A percentile compares a stretch with the other conserved stretches of the same genome.
Evolutionary conservation across 2,113 vertebrate genomes (phyloP).

Genomic region (Myiopsitta monachus): DNA sequence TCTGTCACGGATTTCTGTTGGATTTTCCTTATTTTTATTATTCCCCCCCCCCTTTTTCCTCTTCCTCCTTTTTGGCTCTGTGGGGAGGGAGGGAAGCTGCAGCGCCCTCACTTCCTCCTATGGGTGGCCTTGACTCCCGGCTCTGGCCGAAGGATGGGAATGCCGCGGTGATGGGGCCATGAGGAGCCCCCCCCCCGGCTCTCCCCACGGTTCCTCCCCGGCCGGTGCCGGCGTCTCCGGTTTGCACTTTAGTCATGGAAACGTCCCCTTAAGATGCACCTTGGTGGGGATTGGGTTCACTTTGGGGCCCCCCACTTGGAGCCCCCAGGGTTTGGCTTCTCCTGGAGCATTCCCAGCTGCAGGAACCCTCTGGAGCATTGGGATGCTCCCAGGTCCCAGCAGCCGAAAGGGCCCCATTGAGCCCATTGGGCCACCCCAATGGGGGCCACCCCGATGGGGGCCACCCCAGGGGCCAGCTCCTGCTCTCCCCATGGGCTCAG

Average conservation of each 20-base stretch:
- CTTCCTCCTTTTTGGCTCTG: not conserved
- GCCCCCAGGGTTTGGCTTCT: not conserved
- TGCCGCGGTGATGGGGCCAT: not conserved
- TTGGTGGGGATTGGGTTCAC: not conserved
- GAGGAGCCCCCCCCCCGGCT: no score
- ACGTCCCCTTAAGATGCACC: not conserved
- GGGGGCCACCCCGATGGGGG: not conserved
- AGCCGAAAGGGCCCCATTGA: not conserved
- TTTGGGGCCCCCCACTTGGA: not conserved
- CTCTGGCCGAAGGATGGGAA: not conserved
- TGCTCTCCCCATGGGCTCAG: no score
- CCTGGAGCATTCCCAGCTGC: not conserved
- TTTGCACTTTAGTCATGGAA: slow-evolving; percentile 67
- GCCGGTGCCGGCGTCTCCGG: not conserved
- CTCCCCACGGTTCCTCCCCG: not conserved
- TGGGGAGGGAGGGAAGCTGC: slow-evolving; percentile 3
- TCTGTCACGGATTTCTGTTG: not conserved
- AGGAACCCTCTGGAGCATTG: not conserved
- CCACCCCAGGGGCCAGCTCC: no score
- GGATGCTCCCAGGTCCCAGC: not conserved
- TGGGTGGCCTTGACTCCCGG: not conserved
- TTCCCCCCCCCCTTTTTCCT: not conserved
- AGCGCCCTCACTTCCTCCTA: not conserved
- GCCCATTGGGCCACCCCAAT: not conserved
- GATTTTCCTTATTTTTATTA: not conserved